These are phyloP conservation scores for Odontamblyopus rebecca DNA, from an alignment of 2,797 vertebrate species.

Conservation along the genomic window DNA sequence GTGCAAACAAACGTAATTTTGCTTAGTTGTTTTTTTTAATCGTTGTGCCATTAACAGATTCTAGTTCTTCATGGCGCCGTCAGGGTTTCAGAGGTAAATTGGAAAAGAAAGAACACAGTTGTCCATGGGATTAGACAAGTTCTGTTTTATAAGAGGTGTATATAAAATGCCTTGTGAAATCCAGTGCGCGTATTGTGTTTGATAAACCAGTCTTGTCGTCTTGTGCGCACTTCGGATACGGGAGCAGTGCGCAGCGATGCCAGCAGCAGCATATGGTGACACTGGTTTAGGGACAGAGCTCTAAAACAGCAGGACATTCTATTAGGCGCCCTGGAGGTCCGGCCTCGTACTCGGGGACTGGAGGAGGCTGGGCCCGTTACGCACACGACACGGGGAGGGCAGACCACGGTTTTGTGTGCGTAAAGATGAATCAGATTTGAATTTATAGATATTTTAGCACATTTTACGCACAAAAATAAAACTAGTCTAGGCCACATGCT, in stretches of 20 bases:
- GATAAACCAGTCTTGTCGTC: not conserved
- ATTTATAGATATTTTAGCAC: not conserved
- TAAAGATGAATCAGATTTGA: not conserved
- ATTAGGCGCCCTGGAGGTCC: conserved; percentile 72
- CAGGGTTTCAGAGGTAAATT: not conserved
- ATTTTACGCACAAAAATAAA: not conserved
- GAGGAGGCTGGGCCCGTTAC: conserved; percentile 14
- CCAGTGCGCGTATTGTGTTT: not conserved
- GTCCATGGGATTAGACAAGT: conserved; percentile 2
- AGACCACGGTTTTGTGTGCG: not conserved
- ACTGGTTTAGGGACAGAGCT: conserved; percentile 73
- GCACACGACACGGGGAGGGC: conserved; percentile 49
- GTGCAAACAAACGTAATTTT: not conserved
- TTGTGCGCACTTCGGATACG: not conserved
- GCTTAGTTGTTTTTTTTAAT: not conserved
- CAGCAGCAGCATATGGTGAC: conserved; percentile 79
- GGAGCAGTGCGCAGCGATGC: conserved; percentile 38
- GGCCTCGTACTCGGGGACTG: conserved; percentile 21
- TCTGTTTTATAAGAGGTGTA: not conserved
- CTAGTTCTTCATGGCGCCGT: no score
- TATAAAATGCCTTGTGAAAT: not conserved
- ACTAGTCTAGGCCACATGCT: no score
- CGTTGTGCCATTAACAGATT: not conserved
- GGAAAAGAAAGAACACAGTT: not conserved
- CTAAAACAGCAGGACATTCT: conserved; percentile 79